A percentile compares a stretch with the other conserved stretches of the same genome.
Conservation (phyloP, 1,140 invertebrate species). For the Cydia fagiglandana region DNA sequence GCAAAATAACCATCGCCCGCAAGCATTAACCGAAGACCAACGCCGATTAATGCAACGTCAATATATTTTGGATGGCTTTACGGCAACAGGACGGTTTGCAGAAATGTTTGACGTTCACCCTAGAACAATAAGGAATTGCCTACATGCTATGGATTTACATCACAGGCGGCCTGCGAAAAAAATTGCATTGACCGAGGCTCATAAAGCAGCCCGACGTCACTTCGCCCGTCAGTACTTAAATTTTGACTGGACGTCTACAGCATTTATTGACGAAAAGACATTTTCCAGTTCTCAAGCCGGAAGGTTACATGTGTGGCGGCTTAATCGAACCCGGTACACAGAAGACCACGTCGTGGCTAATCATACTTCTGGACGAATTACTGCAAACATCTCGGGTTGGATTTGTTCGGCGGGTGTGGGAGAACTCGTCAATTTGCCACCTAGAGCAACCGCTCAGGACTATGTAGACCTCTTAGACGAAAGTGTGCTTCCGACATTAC, state of each 20-base stretch:
- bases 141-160: neutral
- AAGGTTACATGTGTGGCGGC: neutral
- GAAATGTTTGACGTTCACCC: slow-evolving; percentile 7
- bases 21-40: neutral
- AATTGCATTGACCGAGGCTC: neutral
- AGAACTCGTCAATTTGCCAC: too few relatives aligned
- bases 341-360: too few relatives aligned
- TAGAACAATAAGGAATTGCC: slow-evolving; percentile 17
- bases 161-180: slow-evolving; percentile 11
- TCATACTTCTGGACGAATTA: too few relatives aligned
- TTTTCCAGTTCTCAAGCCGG: neutral
- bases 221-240: too few relatives aligned
- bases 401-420: too few relatives aligned
- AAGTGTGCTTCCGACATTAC: too few relatives aligned
- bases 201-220: neutral
- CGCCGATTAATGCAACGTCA: neutral
- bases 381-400: too few relatives aligned
- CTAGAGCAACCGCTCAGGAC: too few relatives aligned
- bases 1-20: slow-evolving; percentile 4
- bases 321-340: too few relatives aligned
- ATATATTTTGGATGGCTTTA: slow-evolving; percentile 12
- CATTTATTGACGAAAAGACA: neutral
- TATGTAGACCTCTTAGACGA: too few relatives aligned
- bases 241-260: neutral
- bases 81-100: neutral